These are phyloP conservation scores for Oreamnos americanus DNA, from an alignment of 2,113 vertebrate species.

Conservation along the genomic window DNA sequence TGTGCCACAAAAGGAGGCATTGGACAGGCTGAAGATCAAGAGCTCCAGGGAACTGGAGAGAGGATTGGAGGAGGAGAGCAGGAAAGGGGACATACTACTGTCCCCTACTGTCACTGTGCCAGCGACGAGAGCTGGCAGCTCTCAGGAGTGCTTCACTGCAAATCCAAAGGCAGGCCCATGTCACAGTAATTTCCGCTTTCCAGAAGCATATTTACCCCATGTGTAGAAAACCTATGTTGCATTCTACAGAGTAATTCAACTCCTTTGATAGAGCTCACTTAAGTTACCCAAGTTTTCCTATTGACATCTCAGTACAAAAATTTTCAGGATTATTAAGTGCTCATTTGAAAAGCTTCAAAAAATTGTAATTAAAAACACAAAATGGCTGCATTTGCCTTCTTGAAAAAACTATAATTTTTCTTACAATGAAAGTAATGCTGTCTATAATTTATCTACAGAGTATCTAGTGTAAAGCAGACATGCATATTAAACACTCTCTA, in stretches of 20 bases:
- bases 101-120: too few relatives aligned
- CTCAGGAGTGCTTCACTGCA: background rate
- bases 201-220: background rate
- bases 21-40: background rate
- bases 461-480: slow-evolving; percentile 39
- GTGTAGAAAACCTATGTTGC: background rate
- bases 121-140: background rate
- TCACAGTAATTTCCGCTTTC: background rate
- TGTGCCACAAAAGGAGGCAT: background rate
- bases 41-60: background rate
- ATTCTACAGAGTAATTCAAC: background rate
- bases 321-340: background rate
- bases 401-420: slow-evolving; percentile 48
- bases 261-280: background rate
- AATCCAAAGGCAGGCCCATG: background rate
- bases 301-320: background rate
- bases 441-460: slow-evolving; percentile 61
- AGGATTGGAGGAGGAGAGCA: background rate
- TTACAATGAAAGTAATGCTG: slow-evolving; percentile 51
- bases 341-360: slow-evolving; percentile 36
- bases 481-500: slow-evolving; percentile 69
- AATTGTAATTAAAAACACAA: slow-evolving; percentile 54
- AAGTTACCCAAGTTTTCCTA: background rate
- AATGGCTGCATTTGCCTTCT: slow-evolving; percentile 41
- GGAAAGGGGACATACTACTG: background rate